Evolutionary conservation across 2,797 vertebrate species (phyloP).

Genomic region (Gorsachius magnificus): DNA sequence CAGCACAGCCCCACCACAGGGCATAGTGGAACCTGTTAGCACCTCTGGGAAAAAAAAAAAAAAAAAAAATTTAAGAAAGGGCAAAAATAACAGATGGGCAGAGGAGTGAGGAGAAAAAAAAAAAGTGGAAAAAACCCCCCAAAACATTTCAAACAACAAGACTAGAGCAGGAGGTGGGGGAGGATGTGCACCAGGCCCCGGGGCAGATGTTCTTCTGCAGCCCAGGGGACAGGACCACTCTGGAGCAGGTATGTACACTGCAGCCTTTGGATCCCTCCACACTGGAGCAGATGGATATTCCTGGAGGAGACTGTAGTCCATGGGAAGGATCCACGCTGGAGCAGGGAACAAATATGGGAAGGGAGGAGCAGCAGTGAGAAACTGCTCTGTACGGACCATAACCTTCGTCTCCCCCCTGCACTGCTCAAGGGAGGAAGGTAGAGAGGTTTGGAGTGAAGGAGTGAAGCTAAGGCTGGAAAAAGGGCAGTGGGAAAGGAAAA

Average conservation of each 20-base stretch:
- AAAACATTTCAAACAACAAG: not conserved
- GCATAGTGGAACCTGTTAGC: no score
- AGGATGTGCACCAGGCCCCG: accelerated
- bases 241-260: not conserved
- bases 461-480: not conserved
- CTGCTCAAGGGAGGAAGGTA: accelerated
- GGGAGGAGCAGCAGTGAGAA: not conserved
- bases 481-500: not conserved
- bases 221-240: accelerated
- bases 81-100: accelerated
- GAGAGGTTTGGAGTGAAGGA: not conserved
- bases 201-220: not conserved
- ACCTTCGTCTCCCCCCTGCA: accelerated
- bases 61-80: not conserved
- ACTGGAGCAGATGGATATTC: not conserved
- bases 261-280: not conserved
- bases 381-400: accelerated
- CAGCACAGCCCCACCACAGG: not conserved
- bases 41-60: not conserved
- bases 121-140: no score
- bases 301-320: accelerated
- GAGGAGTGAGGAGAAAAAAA: accelerated
- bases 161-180: not conserved
- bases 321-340: not conserved
- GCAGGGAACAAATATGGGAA: not conserved